phyloP scores from a whole-genome alignment of 2,113 vertebrate species.

The Hydrolagus affinis region DNA sequence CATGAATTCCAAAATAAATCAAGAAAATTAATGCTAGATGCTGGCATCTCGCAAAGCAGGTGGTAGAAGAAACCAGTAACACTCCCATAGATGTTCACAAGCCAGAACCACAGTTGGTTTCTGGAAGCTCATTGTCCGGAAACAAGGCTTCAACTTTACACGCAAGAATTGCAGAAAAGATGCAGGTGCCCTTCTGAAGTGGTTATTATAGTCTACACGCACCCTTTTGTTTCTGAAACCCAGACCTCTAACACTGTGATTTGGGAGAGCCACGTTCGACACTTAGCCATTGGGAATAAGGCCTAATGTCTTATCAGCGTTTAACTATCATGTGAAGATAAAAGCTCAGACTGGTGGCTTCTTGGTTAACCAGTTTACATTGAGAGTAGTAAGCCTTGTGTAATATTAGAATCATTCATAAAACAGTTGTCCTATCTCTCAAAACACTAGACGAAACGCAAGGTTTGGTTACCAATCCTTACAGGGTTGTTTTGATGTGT shows the following conservation, averaged over 20 bases:
- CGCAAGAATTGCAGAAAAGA: slow-evolving; percentile 21
- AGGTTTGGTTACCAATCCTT: neutral
- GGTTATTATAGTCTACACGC: slow-evolving; percentile 6
- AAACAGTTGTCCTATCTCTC: neutral
- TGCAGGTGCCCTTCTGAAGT: slow-evolving; percentile 34
- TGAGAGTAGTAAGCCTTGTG: neutral
- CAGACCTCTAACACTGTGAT: slow-evolving; percentile 6
- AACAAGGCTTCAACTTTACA: slow-evolving; percentile 11
- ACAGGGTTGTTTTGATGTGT: neutral
- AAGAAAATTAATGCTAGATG: neutral
- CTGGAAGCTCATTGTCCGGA: slow-evolving; percentile 35
- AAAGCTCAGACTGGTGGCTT: neutral
- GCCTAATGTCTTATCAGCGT: slow-evolving; percentile 9
- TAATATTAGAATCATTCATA: neutral
- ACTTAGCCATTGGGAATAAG: neutral
- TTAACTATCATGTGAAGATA: neutral
- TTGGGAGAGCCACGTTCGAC: slow-evolving; percentile 16
- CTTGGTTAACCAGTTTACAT: neutral
- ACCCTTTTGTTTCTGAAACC: neutral
- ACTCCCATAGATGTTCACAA: slow-evolving; percentile 24
- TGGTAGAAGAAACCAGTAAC: slow-evolving; percentile 24
- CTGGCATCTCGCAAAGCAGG: neutral
- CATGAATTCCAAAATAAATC: neutral
- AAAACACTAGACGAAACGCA: neutral
- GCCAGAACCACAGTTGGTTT: slow-evolving; percentile 36